These are phyloP conservation scores for Brotogeris chrysoptera DNA, from an alignment of 2,797 vertebrate species.

Conservation along the genomic window DNA sequence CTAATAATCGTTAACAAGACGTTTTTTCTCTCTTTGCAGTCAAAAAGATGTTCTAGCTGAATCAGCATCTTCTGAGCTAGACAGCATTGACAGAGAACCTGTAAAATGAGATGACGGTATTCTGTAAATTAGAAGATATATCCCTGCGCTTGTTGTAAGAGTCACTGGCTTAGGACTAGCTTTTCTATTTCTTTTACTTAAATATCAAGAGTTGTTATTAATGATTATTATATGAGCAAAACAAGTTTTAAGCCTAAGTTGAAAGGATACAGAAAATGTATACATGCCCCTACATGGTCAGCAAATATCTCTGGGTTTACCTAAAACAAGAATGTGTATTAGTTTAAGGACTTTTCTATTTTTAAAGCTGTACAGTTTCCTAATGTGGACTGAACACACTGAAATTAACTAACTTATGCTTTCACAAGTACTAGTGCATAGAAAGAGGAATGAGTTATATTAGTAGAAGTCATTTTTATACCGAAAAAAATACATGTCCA, in stretches of 20 bases:
- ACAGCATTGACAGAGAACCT: background rate
- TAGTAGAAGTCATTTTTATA: background rate
- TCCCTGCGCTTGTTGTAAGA: background rate
- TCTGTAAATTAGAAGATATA: background rate
- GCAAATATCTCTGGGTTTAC: background rate
- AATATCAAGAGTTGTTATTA: background rate
- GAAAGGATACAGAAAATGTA: background rate
- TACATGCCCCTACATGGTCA: background rate
- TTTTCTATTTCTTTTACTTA: background rate
- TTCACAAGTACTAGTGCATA: background rate
- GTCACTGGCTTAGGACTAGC: background rate
- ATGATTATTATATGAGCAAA: background rate
- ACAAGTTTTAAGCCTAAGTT: background rate
- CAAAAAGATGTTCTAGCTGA: background rate
- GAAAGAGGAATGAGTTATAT: background rate
- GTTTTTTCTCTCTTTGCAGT: background rate
- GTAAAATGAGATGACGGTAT: background rate
- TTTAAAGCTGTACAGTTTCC: background rate
- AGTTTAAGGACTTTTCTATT: background rate
- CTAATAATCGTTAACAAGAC: background rate
- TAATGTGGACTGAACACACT: background rate
- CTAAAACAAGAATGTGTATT: background rate
- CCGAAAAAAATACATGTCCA: background rate
- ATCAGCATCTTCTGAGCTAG: background rate
- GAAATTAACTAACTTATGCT: background rate